phyloP scores from a whole-genome alignment of 2,888 invertebrate species.

The Netelia melanura region DNA sequence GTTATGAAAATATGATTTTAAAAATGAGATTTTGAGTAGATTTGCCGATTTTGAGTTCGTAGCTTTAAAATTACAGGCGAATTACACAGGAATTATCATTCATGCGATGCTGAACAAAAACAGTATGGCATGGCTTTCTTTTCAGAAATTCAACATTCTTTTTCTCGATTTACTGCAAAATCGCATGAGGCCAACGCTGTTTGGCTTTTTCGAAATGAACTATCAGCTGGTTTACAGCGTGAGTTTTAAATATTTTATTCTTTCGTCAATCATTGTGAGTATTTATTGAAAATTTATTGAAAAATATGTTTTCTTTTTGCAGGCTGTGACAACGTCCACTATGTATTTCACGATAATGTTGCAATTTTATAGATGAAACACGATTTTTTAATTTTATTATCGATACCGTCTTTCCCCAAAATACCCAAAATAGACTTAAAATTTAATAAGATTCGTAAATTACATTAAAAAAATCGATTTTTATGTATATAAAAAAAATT shows the following conservation, averaged over 20 bases:
- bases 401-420: too few species aligned
- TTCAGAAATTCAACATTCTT: constrained; percentile 33
- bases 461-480: not conserved
- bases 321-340: constrained; percentile 27
- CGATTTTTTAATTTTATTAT: not conserved
- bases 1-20: not conserved
- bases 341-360: constrained; percentile 47
- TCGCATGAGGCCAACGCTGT: constrained; percentile 25
- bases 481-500: not conserved
- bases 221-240: constrained; percentile 42
- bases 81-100: constrained; percentile 31
- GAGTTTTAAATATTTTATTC: not conserved
- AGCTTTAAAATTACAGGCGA: constrained; percentile 16
- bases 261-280: not conserved
- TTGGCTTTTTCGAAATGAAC: constrained; percentile 44
- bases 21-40: not conserved
- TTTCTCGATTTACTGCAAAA: constrained; percentile 52
- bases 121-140: too few species aligned
- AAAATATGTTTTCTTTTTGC: constrained; percentile 11
- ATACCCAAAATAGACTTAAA: too few species aligned
- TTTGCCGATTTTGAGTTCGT: not conserved
- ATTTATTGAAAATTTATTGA: not conserved
- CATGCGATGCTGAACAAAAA: constrained; percentile 4
- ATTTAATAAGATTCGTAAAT: not conserved
- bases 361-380: constrained; percentile 40